These are phyloP conservation scores for Doryteuthis pealeii DNA, from an alignment of 1,140 invertebrate genomes.

Conservation along the genomic window DNA sequence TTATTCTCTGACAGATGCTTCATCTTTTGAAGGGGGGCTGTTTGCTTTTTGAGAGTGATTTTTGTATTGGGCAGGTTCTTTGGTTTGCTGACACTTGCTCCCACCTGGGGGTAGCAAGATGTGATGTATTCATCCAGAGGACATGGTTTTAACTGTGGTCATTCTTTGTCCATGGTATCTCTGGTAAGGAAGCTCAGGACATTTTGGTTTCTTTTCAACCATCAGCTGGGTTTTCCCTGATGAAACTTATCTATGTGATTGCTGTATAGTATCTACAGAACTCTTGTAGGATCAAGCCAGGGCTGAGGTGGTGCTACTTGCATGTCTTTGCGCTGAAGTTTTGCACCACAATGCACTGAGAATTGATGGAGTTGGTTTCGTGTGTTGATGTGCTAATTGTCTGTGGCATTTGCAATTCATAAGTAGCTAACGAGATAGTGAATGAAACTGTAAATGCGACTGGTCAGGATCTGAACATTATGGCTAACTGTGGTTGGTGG, in stretches of 20 bases:
- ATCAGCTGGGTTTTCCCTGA: conserved; percentile 12
- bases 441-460: conserved; percentile 4
- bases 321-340: not conserved
- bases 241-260: conserved; percentile 3
- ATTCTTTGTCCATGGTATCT: conserved; percentile 20
- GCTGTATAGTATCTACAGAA: not conserved
- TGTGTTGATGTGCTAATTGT: not conserved
- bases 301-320: not conserved
- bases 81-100: not conserved
- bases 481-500: not conserved
- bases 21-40: not conserved
- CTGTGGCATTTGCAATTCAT: conserved; percentile 11
- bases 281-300: not conserved
- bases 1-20: not conserved
- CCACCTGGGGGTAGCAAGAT: not conserved
- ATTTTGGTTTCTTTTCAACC: conserved; percentile 27
- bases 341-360: not conserved
- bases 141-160: not conserved
- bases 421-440: conserved; percentile 1
- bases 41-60: not conserved
- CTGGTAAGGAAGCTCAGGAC: conserved; percentile 38
- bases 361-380: not conserved
- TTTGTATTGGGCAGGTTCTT: not conserved
- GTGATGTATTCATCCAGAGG: not conserved
- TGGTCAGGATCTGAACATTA: not conserved